Evolutionary conservation across 1,140 invertebrate genomes (phyloP).

Genomic region (Mamestra configurata): DNA sequence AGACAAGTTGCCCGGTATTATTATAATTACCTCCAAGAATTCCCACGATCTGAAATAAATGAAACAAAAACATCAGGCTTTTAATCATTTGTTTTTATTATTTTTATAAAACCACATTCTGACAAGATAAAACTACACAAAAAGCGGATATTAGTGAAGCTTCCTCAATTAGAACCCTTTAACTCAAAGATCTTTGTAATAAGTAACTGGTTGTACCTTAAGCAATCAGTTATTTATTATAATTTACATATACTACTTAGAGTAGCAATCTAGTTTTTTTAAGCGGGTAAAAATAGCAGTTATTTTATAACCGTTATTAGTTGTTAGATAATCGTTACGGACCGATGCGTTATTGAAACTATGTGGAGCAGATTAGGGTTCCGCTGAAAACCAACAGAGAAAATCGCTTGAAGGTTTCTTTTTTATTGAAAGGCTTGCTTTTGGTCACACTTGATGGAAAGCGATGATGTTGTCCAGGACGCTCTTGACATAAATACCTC

Average conservation of each 20-base stretch:
- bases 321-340: slow-evolving; percentile 40
- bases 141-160: background rate
- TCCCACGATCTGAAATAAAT: no score
- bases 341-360: slow-evolving; percentile 18
- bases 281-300: background rate
- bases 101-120: background rate
- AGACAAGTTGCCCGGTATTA: no score
- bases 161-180: slow-evolving; percentile 14
- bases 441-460: no score
- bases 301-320: slow-evolving; percentile 41
- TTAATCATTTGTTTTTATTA: background rate
- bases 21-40: no score
- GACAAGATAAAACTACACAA: background rate
- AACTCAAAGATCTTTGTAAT: background rate
- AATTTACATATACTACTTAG: background rate
- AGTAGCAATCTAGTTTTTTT: slow-evolving; percentile 1
- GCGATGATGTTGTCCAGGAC: no score
- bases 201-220: background rate
- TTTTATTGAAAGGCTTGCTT: no score
- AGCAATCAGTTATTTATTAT: background rate
- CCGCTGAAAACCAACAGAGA: no score
- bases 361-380: slow-evolving; percentile 13
- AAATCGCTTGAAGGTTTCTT: no score
- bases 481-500: no score
- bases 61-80: no score